A percentile compares a stretch with the other conserved stretches of the same genome.
These are phyloP conservation scores for Crotalus tigris DNA, from an alignment of 2,113 vertebrate genomes.

Conservation along the genomic window DNA sequence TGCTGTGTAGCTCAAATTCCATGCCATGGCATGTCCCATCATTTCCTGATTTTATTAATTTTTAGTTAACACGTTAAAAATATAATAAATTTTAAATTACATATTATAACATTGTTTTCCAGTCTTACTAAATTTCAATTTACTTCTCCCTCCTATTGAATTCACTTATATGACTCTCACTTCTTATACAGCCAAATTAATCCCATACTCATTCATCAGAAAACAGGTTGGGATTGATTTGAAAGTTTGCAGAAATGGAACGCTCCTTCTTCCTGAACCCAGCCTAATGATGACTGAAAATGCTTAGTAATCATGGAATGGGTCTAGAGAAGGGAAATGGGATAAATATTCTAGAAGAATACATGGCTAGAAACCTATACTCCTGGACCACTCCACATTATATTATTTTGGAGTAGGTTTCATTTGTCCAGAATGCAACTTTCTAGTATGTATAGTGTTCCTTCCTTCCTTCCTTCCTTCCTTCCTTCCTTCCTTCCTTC, in stretches of 20 bases:
- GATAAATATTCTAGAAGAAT: neutral
- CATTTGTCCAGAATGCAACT: neutral
- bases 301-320: neutral
- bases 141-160: neutral
- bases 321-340: too few relatives aligned
- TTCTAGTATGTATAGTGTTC: neutral
- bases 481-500: neutral
- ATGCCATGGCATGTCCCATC: constrained; percentile 75
- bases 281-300: neutral
- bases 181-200: neutral
- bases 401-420: neutral
- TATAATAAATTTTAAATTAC: neutral
- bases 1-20: constrained; percentile 82
- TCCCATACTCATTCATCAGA: neutral
- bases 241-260: neutral
- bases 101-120: neutral
- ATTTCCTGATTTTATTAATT: constrained; percentile 80
- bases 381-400: neutral
- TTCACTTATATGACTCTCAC: neutral
- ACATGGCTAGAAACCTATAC: neutral
- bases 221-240: neutral
- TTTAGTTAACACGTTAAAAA: constrained; percentile 46
- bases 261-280: neutral
- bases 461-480: neutral
- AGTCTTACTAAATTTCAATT: neutral